Evolutionary conservation across 1,140 invertebrate genomes (phyloP).

Genomic region (Diorhabda elongata): DNA sequence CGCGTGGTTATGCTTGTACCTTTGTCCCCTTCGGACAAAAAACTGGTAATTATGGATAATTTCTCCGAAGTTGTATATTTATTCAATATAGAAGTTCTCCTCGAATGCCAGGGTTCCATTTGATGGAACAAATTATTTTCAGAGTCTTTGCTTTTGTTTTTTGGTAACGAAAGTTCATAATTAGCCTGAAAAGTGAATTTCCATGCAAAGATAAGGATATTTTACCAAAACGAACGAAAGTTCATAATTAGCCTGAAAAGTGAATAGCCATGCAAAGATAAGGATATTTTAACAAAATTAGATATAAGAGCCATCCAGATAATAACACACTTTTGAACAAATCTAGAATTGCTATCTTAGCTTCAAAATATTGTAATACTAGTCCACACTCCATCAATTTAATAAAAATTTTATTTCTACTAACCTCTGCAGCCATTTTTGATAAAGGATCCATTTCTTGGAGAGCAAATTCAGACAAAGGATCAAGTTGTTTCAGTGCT

Average conservation of each 20-base stretch:
- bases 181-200: neutral
- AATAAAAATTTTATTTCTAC: slow-evolving; percentile 47
- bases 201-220: no score
- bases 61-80: slow-evolving; percentile 91
- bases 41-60: slow-evolving; percentile 83
- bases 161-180: neutral
- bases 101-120: slow-evolving; percentile 70
- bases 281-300: no score
- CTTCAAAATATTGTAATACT: no score
- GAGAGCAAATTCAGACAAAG: slow-evolving; percentile 64
- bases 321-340: no score
- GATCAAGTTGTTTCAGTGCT: slow-evolving; percentile 69
- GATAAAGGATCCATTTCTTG: slow-evolving; percentile 61
- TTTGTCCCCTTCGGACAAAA: slow-evolving; percentile 75
- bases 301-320: no score
- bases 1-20: slow-evolving; percentile 49
- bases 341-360: no score
- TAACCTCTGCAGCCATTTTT: slow-evolving; percentile 56
- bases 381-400: neutral
- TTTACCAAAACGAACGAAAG: neutral
- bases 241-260: neutral
- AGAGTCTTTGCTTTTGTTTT: slow-evolving; percentile 8
- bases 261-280: neutral
- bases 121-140: slow-evolving; percentile 33
- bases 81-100: slow-evolving; percentile 69